phyloP scores from a whole-genome alignment of 1,140 invertebrate genomes.

The Cyclina sinensis region DNA sequence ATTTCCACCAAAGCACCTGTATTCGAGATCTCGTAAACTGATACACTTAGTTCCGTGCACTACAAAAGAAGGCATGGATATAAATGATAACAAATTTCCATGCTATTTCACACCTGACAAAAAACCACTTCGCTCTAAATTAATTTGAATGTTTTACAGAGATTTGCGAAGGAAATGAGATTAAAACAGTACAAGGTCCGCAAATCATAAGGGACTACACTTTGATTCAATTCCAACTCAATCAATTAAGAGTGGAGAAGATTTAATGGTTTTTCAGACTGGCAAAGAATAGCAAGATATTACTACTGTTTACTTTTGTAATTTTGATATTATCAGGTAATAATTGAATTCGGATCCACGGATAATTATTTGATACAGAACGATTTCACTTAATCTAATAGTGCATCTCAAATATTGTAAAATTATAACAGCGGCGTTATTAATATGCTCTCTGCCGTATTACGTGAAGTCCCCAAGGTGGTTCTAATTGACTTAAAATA shows the following conservation, averaged over 20 bases:
- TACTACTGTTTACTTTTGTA: constrained; percentile 65
- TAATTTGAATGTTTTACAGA: constrained; percentile 67
- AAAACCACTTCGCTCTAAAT: constrained; percentile 39
- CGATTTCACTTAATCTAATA: constrained; percentile 66
- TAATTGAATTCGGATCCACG: constrained; percentile 63
- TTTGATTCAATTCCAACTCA: constrained; percentile 35
- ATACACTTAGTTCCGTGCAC: constrained; percentile 7
- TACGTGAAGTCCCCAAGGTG: constrained; percentile 31
- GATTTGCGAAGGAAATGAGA: constrained; percentile 62
- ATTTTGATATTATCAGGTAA: constrained; percentile 69
- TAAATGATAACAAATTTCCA: constrained; percentile 58
- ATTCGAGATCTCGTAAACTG: constrained; percentile 26
- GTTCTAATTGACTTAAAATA: constrained; percentile 63
- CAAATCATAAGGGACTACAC: constrained; percentile 47
- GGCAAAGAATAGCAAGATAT: constrained; percentile 48
- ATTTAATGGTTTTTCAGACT: constrained; percentile 58
- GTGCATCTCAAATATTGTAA: constrained; percentile 60
- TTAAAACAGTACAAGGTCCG: constrained; percentile 49
- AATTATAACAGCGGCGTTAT: constrained; percentile 59
- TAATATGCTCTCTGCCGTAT: constrained; percentile 54
- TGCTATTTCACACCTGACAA: constrained; percentile 59
- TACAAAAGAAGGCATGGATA: constrained; percentile 13
- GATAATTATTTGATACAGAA: constrained; percentile 64
- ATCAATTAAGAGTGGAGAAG: constrained; percentile 57
- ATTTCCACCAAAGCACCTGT: constrained; percentile 39